Evolutionary conservation across 2,113 vertebrate genomes (phyloP).

Genomic region (Coturnix japonica): DNA sequence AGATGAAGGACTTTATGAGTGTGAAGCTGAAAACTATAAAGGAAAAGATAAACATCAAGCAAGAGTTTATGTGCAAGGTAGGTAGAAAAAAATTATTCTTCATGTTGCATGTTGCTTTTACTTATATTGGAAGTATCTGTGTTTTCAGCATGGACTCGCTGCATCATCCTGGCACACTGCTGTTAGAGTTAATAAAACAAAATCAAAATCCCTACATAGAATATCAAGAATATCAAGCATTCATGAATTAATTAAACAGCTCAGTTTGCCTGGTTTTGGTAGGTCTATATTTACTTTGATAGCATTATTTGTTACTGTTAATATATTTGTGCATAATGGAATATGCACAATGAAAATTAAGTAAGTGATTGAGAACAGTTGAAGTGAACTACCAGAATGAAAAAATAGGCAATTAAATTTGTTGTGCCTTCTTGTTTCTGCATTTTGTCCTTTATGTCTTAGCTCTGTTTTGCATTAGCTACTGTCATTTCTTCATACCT

Average conservation of each 20-base stretch:
- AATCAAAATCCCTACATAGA: background rate
- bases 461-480: background rate
- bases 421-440: background rate
- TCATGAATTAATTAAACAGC: background rate
- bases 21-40: constrained; percentile 91
- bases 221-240: background rate
- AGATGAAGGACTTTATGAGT: constrained; percentile 90
- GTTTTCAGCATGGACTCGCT: background rate
- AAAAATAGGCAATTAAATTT: background rate
- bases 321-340: background rate
- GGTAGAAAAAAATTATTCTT: background rate
- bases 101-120: background rate
- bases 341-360: background rate
- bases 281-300: background rate
- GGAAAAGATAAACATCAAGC: constrained; percentile 90
- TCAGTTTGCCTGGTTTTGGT: background rate
- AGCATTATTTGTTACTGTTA: background rate
- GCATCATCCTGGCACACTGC: background rate
- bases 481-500: background rate
- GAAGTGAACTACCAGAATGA: background rate
- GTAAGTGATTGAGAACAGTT: background rate
- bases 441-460: background rate
- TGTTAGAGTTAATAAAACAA: background rate
- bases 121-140: background rate
- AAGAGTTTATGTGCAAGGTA: constrained; percentile 90